Evolutionary conservation across 2,888 invertebrate genomes (phyloP).

Genomic region (Smittia aterrima): DNA sequence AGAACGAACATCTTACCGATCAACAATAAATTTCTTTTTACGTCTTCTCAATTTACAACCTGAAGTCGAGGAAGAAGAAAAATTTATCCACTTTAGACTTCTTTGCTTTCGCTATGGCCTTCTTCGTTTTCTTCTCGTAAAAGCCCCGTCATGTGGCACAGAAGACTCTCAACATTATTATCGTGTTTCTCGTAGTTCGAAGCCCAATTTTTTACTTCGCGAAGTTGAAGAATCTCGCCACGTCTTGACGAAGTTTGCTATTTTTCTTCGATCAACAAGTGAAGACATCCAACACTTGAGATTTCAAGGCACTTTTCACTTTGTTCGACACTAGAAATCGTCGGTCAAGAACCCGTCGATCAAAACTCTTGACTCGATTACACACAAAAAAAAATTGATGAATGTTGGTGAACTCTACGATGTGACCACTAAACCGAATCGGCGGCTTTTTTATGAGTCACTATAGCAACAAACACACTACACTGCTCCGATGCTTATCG

Average conservation of each 20-base stretch:
- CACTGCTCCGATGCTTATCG: conserved; percentile 24
- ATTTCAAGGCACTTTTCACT: not conserved
- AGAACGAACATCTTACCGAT: not conserved
- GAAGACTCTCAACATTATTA: not conserved
- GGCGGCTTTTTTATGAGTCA: conserved; percentile 13
- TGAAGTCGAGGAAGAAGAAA: conserved; percentile 2
- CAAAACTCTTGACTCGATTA: not conserved
- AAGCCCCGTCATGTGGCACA: conserved; percentile 29
- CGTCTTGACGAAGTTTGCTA: not conserved
- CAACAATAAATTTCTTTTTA: conserved; percentile 20
- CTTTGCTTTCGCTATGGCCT: not conserved
- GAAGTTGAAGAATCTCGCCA: not conserved
- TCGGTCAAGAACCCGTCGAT: not conserved
- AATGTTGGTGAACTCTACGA: conserved; percentile 28
- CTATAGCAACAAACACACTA: conserved; percentile 38
- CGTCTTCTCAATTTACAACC: conserved; percentile 22
- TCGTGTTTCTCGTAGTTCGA: not conserved
- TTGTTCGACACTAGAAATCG: not conserved
- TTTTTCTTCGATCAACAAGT: not conserved
- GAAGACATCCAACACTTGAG: too few species aligned
- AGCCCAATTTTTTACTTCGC: not conserved
- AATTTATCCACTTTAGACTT: conserved; percentile 10
- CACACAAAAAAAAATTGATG: not conserved
- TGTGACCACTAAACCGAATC: conserved; percentile 34
- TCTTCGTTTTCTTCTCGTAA: not conserved